Evolutionary conservation across 1,140 invertebrate genomes (phyloP), one percentile per base, ranked within the genome.

Genomic region (Subanguina moxae): DNA sequence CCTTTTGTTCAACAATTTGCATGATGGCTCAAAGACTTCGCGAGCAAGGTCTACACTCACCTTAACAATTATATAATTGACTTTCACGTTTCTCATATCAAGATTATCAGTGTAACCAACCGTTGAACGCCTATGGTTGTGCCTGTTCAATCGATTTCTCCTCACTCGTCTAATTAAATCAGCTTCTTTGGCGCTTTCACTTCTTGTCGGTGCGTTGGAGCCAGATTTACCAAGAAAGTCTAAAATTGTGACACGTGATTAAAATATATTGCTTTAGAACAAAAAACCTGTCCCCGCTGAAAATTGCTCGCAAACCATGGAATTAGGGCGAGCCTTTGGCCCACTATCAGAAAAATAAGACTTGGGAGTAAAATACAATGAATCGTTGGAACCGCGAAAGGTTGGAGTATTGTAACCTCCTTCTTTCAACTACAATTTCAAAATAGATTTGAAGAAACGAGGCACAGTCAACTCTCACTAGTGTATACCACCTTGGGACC

Each of bases 161-260:
- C 23, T 3, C 8, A 52, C 23, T 25, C 15, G n/a, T 25, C 23
- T 52, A 15, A 52, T 19, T 25, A 52, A 21, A 52, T 52, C 15
- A 19, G 48, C 48, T 52, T 52, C 48, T 52, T 52, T 52, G 15
- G n/a, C 15, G 17, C 48, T 52, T 15, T 52, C 48, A 52, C 48
- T 52, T 52, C 48, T 52, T 52, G 48, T 15, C 48, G 48, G 48
- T 5, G 48, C 17, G n/a, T 15, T 19, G n/a, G 3, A 15, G 17
- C n/a, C 8, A 52, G n/a, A 15, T 8, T 25, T 52, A 8, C 17
- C 15, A 11, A 38, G 32, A 38, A 38, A 38, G 3, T 38, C 11
- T 38, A 38, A 38, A 3, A 38, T 11, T 38, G 32, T 38, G n/a
- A n/a, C n/a, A n/a, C n/a, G n/a, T 38, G 3, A 38, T 38, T 38